Percentiles rank a stretch among this genome's conserved stretches.
Conservation (phyloP, 2,113 vertebrate genomes). For the Pterocles gutturalis region DNA sequence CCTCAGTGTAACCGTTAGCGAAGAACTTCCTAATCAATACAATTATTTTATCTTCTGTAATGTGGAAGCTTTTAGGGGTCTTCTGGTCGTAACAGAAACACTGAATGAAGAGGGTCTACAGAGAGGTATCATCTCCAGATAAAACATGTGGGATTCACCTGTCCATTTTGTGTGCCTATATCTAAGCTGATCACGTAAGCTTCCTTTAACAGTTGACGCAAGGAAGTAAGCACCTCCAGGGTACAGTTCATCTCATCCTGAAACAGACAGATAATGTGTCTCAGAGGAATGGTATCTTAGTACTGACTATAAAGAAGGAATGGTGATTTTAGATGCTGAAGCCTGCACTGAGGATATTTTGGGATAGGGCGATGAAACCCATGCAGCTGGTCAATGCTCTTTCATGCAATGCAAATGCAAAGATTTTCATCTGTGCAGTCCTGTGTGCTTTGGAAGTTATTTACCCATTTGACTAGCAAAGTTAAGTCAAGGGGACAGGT, state of each 20-base stretch:
- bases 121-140: background rate
- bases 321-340: background rate
- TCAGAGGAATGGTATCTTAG: background rate
- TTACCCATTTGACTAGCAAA: background rate
- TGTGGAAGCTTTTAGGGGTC: background rate
- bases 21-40: slow-evolving; percentile 10
- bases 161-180: background rate
- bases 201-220: background rate
- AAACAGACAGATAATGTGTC: background rate
- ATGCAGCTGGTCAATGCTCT: background rate
- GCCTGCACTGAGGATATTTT: background rate
- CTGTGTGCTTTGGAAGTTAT: background rate
- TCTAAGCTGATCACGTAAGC: background rate
- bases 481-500: background rate
- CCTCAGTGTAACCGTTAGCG: slow-evolving; percentile 12
- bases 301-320: background rate
- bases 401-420: background rate
- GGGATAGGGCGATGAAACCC: background rate
- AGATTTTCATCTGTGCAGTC: background rate
- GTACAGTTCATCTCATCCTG: background rate
- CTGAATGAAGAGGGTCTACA: background rate
- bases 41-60: slow-evolving; percentile 16
- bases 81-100: background rate
- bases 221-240: background rate
- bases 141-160: background rate